Evolutionary conservation across 2,797 vertebrate genomes (phyloP).

Genomic region (Salmo trutta): DNA sequence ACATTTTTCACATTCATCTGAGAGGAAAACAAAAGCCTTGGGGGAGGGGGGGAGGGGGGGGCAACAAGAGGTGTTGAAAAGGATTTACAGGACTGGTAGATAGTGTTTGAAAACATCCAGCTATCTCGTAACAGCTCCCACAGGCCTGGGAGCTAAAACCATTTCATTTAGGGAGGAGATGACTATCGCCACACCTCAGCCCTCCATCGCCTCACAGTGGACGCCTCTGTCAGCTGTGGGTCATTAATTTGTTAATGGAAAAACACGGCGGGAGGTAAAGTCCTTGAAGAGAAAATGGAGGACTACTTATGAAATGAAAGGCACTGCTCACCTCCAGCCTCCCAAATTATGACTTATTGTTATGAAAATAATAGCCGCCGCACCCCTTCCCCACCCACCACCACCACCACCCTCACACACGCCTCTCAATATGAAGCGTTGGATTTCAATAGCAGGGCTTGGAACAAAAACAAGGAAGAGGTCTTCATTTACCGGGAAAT

Average conservation of each 20-base stretch:
- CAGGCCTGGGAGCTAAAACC: constrained; percentile 39
- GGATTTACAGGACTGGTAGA: constrained; percentile 33
- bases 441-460: constrained; percentile 62
- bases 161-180: constrained; percentile 36
- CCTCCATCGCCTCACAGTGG: constrained; percentile 35
- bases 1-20: constrained; percentile 47
- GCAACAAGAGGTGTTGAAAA: constrained; percentile 44
- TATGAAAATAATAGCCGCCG: constrained; percentile 59
- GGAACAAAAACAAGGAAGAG: constrained; percentile 52
- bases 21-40: constrained; percentile 23
- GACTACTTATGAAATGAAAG: constrained; percentile 58
- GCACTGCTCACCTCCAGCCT: constrained; percentile 45
- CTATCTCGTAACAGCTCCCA: constrained; percentile 31
- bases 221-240: constrained; percentile 40
- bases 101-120: constrained; percentile 25
- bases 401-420: too few species aligned
- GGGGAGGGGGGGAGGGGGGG: neutral
- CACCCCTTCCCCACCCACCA: too few species aligned
- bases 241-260: constrained; percentile 70
- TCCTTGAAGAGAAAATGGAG: constrained; percentile 64
- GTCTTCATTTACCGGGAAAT: constrained; percentile 47
- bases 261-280: constrained; percentile 42
- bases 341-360: constrained; percentile 71
- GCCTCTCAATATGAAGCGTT: constrained; percentile 58
- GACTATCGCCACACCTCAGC: constrained; percentile 36